Conservation (phyloP, 2,797 vertebrate genomes). For the Hirundo rustica region DNA sequence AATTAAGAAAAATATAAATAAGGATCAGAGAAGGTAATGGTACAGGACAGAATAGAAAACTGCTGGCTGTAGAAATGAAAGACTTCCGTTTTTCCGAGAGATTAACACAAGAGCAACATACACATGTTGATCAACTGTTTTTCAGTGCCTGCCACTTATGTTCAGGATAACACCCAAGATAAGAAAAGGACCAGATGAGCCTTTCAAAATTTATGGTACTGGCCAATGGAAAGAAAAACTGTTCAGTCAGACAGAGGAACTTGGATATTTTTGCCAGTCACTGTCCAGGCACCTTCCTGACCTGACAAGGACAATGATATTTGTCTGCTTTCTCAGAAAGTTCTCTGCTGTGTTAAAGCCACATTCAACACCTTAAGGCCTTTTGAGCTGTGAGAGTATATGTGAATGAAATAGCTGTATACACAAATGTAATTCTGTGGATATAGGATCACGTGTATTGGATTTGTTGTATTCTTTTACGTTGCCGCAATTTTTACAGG, state of each 20-base stretch:
- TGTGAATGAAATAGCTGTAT: background rate
- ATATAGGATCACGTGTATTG: rapidly evolving
- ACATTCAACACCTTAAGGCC: rapidly evolving
- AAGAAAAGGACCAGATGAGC: background rate
- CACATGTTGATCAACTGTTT: background rate
- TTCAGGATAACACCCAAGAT: background rate
- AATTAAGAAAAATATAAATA: background rate
- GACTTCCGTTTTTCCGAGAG: background rate
- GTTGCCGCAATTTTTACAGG: background rate
- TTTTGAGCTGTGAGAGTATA: background rate
- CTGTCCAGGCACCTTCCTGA: background rate
- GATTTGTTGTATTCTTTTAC: background rate
- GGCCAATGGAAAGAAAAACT: background rate
- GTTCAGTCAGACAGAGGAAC: background rate
- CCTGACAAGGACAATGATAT: background rate
- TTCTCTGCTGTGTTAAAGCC: background rate
- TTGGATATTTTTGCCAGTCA: background rate
- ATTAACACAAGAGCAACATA: background rate
- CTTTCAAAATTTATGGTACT: background rate
- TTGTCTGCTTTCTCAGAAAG: background rate
- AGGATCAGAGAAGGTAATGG: background rate
- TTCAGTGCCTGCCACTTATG: background rate
- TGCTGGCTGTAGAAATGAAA: background rate
- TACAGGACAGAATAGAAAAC: background rate
- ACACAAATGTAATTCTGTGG: background rate